Percentiles rank a stretch among this genome's conserved stretches.
phyloP scores from a whole-genome alignment of 2,888 invertebrate genomes.

The Lasiommata megera region DNA sequence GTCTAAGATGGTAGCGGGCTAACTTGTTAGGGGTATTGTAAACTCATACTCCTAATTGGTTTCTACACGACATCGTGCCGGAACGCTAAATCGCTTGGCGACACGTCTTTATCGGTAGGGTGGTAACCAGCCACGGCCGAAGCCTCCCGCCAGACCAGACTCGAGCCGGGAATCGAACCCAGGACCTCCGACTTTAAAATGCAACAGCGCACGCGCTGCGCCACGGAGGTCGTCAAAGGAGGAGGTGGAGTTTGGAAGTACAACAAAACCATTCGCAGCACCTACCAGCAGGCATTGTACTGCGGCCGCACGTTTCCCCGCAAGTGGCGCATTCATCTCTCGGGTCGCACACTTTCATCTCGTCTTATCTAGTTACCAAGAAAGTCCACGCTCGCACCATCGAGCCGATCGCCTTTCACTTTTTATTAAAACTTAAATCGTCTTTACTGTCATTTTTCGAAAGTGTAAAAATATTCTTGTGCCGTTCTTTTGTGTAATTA shows the following conservation, averaged over 20 bases:
- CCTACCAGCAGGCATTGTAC: not conserved
- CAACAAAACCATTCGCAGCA: not conserved
- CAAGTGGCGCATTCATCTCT: slow-evolving; percentile 48
- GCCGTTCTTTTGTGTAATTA: slow-evolving; percentile 1
- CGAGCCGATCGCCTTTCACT: slow-evolving; percentile 68
- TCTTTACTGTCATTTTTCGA: slow-evolving; percentile 50
- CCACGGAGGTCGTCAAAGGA: too few relatives aligned
- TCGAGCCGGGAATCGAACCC: too few relatives aligned
- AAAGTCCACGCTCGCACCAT: slow-evolving; percentile 49
- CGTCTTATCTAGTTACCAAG: slow-evolving; percentile 71
- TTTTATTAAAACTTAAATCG: slow-evolving; percentile 69
- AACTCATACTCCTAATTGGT: too few relatives aligned
- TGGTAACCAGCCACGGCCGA: too few relatives aligned
- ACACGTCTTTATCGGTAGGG: too few relatives aligned
- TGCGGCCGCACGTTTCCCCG: slow-evolving; percentile 45
- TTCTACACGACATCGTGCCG: too few relatives aligned
- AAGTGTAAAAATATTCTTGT: slow-evolving; percentile 22
- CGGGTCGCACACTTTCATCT: slow-evolving; percentile 73
- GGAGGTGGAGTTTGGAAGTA: not conserved
- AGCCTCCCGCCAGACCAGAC: too few relatives aligned
- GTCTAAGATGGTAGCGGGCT: too few relatives aligned
- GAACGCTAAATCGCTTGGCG: too few relatives aligned
- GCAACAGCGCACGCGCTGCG: too few relatives aligned
- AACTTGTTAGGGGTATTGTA: too few relatives aligned
- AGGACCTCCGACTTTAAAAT: too few relatives aligned